phyloP scores from a whole-genome alignment of 2,797 vertebrate species.

The Thripadectes ignobilis region DNA sequence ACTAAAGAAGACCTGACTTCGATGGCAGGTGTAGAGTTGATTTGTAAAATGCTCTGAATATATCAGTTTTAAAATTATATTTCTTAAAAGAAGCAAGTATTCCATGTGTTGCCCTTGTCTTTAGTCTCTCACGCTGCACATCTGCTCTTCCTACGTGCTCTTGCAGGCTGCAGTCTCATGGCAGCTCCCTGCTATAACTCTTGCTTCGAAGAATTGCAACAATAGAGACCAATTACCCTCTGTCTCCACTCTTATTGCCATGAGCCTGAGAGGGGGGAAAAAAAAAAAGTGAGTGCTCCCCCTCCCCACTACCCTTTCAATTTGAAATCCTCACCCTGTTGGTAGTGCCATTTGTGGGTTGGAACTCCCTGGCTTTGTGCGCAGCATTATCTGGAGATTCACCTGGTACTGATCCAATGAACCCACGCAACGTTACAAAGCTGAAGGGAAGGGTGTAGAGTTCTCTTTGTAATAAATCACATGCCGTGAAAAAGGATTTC shows the following conservation, averaged over 20 bases:
- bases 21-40: neutral
- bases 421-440: slow-evolving; percentile 40
- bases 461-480: slow-evolving; percentile 66
- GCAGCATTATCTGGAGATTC: slow-evolving; percentile 56
- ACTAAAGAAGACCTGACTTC: slow-evolving; percentile 34
- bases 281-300: neutral
- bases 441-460: slow-evolving; percentile 27
- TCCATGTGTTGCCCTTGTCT: neutral
- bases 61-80: neutral
- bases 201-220: neutral
- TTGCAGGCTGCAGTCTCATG: neutral
- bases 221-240: neutral
- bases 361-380: slow-evolving; percentile 45
- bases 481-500: slow-evolving; percentile 68
- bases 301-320: neutral
- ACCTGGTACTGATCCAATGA: slow-evolving; percentile 64
- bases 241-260: neutral
- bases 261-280: neutral
- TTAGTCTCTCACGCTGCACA: neutral
- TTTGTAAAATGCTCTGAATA: neutral
- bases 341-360: slow-evolving; percentile 9
- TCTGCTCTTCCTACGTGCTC: neutral
- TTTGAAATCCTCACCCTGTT: slow-evolving; percentile 8
- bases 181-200: neutral
- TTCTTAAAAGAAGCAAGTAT: neutral